Percentiles rank a stretch among this genome's conserved stretches.
These are phyloP conservation scores for Caretta caretta DNA, from an alignment of 2,113 vertebrate genomes.

Conservation along the genomic window DNA sequence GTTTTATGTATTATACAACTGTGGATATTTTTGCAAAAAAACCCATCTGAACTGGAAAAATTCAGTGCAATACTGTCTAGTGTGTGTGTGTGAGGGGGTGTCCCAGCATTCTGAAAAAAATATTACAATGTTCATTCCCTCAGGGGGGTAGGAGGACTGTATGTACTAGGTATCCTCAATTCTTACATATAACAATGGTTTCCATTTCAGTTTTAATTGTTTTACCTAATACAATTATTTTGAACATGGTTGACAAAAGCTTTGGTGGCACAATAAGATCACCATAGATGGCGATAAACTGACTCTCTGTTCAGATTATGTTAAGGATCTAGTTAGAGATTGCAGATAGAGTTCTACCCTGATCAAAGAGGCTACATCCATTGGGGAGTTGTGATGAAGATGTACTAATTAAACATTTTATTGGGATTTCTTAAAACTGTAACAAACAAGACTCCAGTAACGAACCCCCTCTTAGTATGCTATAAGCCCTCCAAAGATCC, in stretches of 20 bases:
- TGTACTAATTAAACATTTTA: not conserved
- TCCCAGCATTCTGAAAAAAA: not conserved
- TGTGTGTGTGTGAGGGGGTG: not conserved
- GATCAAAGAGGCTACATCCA: too few species aligned
- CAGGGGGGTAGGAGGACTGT: not conserved
- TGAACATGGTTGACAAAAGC: not conserved
- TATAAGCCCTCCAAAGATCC: constrained; percentile 20
- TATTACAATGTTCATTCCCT: not conserved
- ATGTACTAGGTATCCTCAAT: not conserved
- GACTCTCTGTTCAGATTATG: too few species aligned
- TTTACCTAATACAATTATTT: not conserved
- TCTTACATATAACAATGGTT: not conserved
- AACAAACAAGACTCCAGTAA: not conserved
- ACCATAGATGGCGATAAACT: too few species aligned
- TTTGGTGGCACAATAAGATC: too few species aligned
- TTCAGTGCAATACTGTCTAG: not conserved
- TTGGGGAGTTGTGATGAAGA: too few species aligned
- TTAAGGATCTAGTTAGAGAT: too few species aligned
- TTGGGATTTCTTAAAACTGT: not conserved
- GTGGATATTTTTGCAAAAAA: constrained; percentile 18
- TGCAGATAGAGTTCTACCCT: too few species aligned
- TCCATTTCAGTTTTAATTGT: not conserved
- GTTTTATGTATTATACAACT: not conserved
- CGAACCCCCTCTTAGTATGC: constrained; percentile 2
- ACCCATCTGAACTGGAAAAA: not conserved